Evolutionary conservation across 2,797 vertebrate species (phyloP).

Genomic region (Sebastes matsubarae): DNA sequence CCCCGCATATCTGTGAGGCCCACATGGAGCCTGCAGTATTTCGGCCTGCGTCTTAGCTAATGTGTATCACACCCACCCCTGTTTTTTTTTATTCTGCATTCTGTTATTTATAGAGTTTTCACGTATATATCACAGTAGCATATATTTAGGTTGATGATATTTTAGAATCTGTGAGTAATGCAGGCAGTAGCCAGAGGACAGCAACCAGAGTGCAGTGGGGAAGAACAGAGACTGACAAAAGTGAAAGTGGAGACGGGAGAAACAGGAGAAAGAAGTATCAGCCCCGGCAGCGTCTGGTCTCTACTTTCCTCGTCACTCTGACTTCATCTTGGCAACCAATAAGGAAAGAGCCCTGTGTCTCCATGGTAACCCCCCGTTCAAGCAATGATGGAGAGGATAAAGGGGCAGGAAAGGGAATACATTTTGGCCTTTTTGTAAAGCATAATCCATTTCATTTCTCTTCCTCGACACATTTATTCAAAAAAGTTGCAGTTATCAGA

Average conservation of each 20-base stretch:
- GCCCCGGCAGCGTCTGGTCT: slow-evolving; percentile 55
- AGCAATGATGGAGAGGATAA: slow-evolving; percentile 69
- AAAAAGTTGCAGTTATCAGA: not conserved
- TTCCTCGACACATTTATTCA: slow-evolving; percentile 2
- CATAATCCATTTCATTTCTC: slow-evolving; percentile 32
- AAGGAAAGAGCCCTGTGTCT: slow-evolving; percentile 65
- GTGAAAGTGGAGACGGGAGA: slow-evolving; percentile 62
- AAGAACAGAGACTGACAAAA: slow-evolving; percentile 26
- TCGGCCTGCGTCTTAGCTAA: not conserved
- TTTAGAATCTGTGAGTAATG: not conserved
- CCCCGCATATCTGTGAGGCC: not conserved
- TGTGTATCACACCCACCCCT: not conserved
- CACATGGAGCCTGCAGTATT: not conserved
- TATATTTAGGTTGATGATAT: slow-evolving; percentile 4
- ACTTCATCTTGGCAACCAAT: slow-evolving; percentile 73
- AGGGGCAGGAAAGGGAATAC: slow-evolving; percentile 62
- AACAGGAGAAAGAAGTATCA: slow-evolving; percentile 54
- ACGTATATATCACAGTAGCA: not conserved
- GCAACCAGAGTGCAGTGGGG: slow-evolving; percentile 1
- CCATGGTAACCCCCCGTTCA: slow-evolving; percentile 73
- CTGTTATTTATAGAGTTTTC: not conserved
- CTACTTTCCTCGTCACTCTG: slow-evolving; percentile 67
- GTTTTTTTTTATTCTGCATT: slow-evolving; percentile 1
- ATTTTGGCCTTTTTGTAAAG: slow-evolving; percentile 51
- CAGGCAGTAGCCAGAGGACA: not conserved